Evolutionary conservation across 2,888 invertebrate species (phyloP).

Genomic region (Lasioglossum malachurum): DNA sequence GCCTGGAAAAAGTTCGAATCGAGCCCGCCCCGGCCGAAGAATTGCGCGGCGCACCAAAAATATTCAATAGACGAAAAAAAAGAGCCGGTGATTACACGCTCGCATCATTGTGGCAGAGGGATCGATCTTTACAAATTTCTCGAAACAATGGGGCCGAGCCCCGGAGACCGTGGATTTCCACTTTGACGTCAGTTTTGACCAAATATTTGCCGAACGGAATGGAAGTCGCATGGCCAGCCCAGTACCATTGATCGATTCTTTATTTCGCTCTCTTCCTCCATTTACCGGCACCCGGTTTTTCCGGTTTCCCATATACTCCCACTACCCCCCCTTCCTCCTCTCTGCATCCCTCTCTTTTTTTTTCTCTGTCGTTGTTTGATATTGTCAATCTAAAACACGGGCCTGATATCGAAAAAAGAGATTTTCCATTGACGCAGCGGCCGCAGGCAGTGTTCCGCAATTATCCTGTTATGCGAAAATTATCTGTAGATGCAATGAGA

Average conservation of each 20-base stretch:
- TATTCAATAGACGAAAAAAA: constrained; percentile 59
- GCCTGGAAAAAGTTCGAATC: constrained; percentile 66
- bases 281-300: constrained; percentile 20
- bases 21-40: constrained; percentile 48
- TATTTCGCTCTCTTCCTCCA: constrained; percentile 40
- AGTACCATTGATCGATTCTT: constrained; percentile 61
- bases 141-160: constrained; percentile 64
- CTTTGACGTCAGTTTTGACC: constrained; percentile 73
- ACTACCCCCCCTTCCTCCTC: background rate
- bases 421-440: constrained; percentile 35
- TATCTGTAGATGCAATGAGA: background rate
- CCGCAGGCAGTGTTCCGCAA: background rate
- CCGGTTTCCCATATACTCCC: constrained; percentile 31
- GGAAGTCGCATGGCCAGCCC: constrained; percentile 58
- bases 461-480: background rate
- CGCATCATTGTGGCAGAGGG: constrained; percentile 62
- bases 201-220: constrained; percentile 72
- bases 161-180: constrained; percentile 59
- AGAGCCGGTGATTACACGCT: constrained; percentile 61
- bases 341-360: background rate
- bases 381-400: background rate
- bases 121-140: constrained; percentile 72
- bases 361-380: constrained; percentile 1
- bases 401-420: constrained; percentile 6
- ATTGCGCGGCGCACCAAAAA: constrained; percentile 65